Evolutionary conservation across 2,888 invertebrate species (phyloP), one percentile per base, ranked within the genome.

Genomic region (Caradrina kadenii): DNA sequence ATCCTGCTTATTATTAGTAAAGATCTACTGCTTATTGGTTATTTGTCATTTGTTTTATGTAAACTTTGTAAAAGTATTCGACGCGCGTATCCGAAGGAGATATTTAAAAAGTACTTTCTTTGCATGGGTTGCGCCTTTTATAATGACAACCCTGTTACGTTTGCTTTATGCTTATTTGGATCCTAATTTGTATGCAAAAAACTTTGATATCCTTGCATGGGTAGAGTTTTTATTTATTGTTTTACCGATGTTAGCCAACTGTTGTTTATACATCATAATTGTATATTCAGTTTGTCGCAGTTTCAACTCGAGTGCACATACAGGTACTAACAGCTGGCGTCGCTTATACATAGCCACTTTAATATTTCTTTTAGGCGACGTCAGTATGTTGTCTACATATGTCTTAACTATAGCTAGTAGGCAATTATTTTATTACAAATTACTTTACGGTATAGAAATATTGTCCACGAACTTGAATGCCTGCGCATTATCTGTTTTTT

Each of bases 11-110:
- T 4, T 13, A 0, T 13, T 48, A 22, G 21, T 21, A 0, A 64
- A 15, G 1, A 15, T 35, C 2, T 21, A 21, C 10, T 64, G 62
- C 62, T n/a, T 64, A 6, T 7, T 64, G 21, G n/a, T 48, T 4
- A 45, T 61, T 48, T 48, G 31, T n/a, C 35, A 63, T 62, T 31
- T 62, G 35, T 64, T 64, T 64, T 62, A 64, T 15, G n/a, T 48
- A 1, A 62, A 64, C 10, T 48, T 64, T 35, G 63, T 61, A 0
- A 48, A 61, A 61, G 48, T 64, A 2, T 64, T 64, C 2, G 15
- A 62, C 17, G 21, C 21, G 1, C 21, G 48, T 22, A 1, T 7
- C 0, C 13, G 6, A 35, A 61, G 62, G 8, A 48, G 62, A n/a
- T 61, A 22, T 15, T 17, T 64, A 48, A 62, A 48, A 62, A 48